These are phyloP conservation scores for Caenorhabditis virilis DNA, from an alignment of 2,888 invertebrate species.

Conservation along the genomic window DNA sequence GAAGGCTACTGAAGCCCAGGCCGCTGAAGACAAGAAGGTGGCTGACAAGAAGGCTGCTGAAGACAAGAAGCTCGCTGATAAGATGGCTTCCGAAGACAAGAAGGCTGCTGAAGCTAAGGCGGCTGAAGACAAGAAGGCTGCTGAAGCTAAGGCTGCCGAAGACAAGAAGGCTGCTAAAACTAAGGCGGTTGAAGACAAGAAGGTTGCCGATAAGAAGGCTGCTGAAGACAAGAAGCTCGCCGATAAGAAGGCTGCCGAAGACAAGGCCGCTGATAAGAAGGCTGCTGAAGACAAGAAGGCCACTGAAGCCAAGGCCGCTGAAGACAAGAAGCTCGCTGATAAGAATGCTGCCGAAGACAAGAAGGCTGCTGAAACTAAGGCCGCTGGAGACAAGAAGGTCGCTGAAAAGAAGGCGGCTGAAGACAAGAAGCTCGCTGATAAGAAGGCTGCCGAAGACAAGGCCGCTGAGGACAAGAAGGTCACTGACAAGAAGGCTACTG, in stretches of 20 bases:
- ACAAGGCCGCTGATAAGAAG: constrained; percentile 13
- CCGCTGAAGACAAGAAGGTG: constrained; percentile 4
- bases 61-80: constrained; percentile 15
- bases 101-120: constrained; percentile 14
- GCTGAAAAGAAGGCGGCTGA: constrained; percentile 17
- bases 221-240: constrained; percentile 12
- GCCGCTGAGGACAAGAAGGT: constrained; percentile 7
- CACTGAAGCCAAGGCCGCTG: constrained; percentile 6
- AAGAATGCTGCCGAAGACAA: constrained; percentile 11
- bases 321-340: constrained; percentile 26
- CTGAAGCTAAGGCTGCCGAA: constrained; percentile 10
- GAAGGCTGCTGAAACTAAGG: constrained; percentile 12
- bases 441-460: constrained; percentile 14
- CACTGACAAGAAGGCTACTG: constrained; percentile 12
- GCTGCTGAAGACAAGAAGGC: constrained; percentile 12
- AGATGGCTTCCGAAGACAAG: constrained; percentile 11
- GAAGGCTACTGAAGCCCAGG: constrained; percentile 4
- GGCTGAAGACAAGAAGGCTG: constrained; percentile 23
- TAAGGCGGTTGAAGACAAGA: constrained; percentile 2
- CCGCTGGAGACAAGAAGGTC: constrained; percentile 12
- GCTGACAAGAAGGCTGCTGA: constrained; percentile 13
- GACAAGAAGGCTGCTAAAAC: constrained; percentile 27
- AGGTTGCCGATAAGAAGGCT: constrained; percentile 11
- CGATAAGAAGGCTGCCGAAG: constrained; percentile 12
- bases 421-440: constrained; percentile 8